Evolutionary conservation across 2,113 vertebrate genomes (phyloP).

Genomic region (Himantopus leucocephalus): DNA sequence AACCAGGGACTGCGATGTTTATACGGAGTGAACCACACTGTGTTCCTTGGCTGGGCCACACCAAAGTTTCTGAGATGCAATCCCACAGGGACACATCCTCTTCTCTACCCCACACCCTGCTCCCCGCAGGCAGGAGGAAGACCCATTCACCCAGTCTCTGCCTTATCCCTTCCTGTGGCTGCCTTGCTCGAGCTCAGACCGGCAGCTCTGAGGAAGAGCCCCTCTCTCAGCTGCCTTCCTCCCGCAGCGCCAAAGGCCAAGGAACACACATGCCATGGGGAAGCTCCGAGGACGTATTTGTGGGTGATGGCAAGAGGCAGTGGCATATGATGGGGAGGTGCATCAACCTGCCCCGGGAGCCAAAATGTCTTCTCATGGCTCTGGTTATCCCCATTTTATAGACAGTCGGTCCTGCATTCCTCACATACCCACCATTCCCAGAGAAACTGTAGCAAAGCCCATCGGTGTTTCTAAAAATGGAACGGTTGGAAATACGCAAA

Average conservation of each 20-base stretch:
- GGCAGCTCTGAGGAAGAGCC: not conserved
- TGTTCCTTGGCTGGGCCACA: not conserved
- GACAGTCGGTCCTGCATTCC: not conserved
- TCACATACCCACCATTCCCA: conserved; percentile 50
- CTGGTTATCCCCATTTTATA: not conserved
- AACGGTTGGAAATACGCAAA: not conserved
- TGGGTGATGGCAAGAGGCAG: not conserved
- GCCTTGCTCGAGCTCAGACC: not conserved
- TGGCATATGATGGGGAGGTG: not conserved
- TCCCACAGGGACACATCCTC: not conserved
- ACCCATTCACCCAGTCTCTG: not conserved
- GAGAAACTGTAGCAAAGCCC: conserved; percentile 16
- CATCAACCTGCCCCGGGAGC: not conserved
- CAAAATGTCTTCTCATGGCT: not conserved
- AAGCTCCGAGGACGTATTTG: not conserved
- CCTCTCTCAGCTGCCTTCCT: not conserved
- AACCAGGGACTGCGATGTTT: not conserved
- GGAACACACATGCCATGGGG: not conserved
- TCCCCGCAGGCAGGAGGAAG: conserved; percentile 12
- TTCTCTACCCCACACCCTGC: not conserved
- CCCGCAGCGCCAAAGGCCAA: not conserved
- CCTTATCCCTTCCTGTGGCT: not conserved
- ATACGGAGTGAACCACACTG: not conserved
- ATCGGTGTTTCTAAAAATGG: conserved; percentile 52
- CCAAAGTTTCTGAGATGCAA: not conserved